Percentiles rank a stretch among this genome's conserved stretches.
Evolutionary conservation across 2,797 vertebrate genomes (phyloP).

Genomic region (Manis pentadactyla): DNA sequence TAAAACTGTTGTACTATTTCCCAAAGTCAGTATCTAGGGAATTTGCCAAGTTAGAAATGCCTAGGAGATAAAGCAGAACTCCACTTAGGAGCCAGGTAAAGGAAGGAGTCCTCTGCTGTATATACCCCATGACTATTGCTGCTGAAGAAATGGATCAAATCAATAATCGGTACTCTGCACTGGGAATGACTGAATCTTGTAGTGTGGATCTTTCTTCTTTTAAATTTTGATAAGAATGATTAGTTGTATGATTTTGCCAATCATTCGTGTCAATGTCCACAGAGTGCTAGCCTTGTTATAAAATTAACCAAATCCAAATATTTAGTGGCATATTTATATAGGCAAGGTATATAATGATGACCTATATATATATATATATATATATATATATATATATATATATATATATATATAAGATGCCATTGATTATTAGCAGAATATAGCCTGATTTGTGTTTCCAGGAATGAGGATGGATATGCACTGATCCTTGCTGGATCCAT

Average conservation of each 20-base stretch:
- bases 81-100: conserved; percentile 17
- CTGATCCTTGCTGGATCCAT: background rate
- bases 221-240: conserved; percentile 55
- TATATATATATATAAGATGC: background rate
- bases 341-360: background rate
- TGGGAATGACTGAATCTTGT: conserved; percentile 9
- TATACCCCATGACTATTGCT: background rate
- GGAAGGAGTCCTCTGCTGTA: background rate
- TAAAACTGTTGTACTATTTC: conserved; percentile 37
- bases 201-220: conserved; percentile 14
- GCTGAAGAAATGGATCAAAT: conserved; percentile 41
- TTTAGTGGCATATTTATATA: background rate
- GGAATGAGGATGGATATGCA: background rate
- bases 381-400: background rate
- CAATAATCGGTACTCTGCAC: background rate
- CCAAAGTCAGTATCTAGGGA: background rate
- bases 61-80: conserved; percentile 48
- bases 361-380: background rate
- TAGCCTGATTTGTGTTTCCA: background rate
- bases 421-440: background rate
- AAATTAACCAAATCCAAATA: conserved; percentile 40
- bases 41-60: conserved; percentile 32
- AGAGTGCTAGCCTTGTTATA: background rate
- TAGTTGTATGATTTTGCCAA: background rate
- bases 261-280: background rate